These are phyloP conservation scores for Netelia virgata DNA, from an alignment of 2,888 invertebrate genomes.

Conservation along the genomic window DNA sequence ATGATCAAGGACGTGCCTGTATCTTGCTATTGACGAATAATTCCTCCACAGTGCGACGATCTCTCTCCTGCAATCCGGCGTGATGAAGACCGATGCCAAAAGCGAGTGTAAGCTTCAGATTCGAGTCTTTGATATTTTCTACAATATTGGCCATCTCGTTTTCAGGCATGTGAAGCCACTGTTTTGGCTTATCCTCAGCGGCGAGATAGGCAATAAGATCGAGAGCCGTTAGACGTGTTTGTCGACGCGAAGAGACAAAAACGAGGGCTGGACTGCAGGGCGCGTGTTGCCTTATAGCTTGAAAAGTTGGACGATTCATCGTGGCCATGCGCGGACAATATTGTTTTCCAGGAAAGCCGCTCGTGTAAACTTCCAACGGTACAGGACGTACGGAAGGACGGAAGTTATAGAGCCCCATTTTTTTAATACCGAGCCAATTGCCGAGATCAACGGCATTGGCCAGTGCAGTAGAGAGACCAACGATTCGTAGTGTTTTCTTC, in stretches of 20 bases:
- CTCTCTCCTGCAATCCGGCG: slow-evolving; percentile 97
- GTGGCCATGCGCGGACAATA: slow-evolving; percentile 99
- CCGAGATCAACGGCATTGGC: slow-evolving; percentile 99
- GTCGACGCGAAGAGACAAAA: slow-evolving; percentile 98
- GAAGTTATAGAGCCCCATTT: slow-evolving; percentile 97
- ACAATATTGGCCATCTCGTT: slow-evolving; percentile 92
- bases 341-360: slow-evolving; percentile 98
- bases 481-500: slow-evolving; percentile 92
- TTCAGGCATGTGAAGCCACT: slow-evolving; percentile 96
- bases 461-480: slow-evolving; percentile 98
- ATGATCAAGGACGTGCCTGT: slow-evolving; percentile 88
- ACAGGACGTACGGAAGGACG: slow-evolving; percentile 99
- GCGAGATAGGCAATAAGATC: slow-evolving; percentile 97
- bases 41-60: slow-evolving; percentile 96
- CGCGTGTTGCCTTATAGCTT: slow-evolving; percentile 97
- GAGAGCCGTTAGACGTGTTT: slow-evolving; percentile 97
- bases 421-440: slow-evolving; percentile 96
- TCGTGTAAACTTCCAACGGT: slow-evolving; percentile 96
- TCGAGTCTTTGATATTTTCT: slow-evolving; percentile 91
- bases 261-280: slow-evolving; percentile 96
- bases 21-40: slow-evolving; percentile 98
- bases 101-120: slow-evolving; percentile 96
- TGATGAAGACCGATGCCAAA: slow-evolving; percentile 99
- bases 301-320: slow-evolving; percentile 99
- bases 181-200: slow-evolving; percentile 96